phyloP scores from a whole-genome alignment of 2,797 vertebrate species.

The Acanthurus leucopareius region DNA sequence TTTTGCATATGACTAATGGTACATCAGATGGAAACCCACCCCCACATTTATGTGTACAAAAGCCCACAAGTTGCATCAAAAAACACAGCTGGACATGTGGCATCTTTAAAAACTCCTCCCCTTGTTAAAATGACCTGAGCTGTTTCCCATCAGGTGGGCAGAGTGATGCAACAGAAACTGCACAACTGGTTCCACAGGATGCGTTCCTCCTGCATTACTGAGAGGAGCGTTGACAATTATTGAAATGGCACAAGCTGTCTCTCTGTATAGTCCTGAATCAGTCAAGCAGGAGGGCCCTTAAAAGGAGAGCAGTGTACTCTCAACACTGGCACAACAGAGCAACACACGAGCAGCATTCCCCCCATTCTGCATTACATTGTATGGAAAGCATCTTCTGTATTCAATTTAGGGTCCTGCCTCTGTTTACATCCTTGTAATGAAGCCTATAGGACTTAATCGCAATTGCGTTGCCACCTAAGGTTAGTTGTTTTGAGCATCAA shows the following conservation, averaged over 20 bases:
- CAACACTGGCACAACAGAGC: conserved; percentile 55
- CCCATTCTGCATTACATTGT: conserved; percentile 25
- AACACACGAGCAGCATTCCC: conserved; percentile 41
- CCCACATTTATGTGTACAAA: conserved; percentile 23
- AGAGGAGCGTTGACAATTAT: conserved; percentile 70
- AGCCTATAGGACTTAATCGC: background rate
- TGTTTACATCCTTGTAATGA: background rate
- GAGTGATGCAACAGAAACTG: conserved; percentile 72
- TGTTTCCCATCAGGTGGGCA: conserved; percentile 75
- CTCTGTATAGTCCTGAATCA: conserved; percentile 69
- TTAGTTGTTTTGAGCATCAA: background rate
- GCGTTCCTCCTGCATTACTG: conserved; percentile 69
- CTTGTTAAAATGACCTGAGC: conserved; percentile 55
- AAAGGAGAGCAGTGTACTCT: conserved; percentile 58
- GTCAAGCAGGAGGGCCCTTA: conserved; percentile 68
- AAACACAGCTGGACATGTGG: conserved; percentile 40
- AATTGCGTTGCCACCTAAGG: background rate
- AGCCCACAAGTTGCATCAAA: conserved; percentile 24
- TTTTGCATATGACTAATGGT: conserved; percentile 9
- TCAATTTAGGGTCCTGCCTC: conserved; percentile 9
- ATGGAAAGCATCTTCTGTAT: background rate
- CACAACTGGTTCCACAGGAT: conserved; percentile 80
- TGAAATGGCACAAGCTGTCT: conserved; percentile 75
- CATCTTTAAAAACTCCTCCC: conserved; percentile 31
- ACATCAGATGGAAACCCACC: conserved; percentile 40